A percentile compares a stretch with the other conserved stretches of the same genome.
Conservation (phyloP, 2,888 invertebrate species). For the Hypena proboscidalis region DNA sequence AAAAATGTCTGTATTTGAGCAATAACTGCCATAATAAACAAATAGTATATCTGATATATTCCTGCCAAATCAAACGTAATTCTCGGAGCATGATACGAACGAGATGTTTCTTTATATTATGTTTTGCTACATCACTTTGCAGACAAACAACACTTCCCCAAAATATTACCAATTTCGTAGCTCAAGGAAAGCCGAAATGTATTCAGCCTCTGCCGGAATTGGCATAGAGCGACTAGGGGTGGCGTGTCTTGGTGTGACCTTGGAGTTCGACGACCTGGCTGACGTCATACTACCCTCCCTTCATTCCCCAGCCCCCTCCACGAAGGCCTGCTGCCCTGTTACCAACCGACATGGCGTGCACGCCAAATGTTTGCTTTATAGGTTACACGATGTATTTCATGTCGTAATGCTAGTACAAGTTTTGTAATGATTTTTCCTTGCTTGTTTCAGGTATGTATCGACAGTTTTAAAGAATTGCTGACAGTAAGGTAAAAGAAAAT, state of each 20-base stretch:
- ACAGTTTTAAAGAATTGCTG: too few relatives aligned
- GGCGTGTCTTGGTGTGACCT: constrained; percentile 55
- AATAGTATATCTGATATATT: too few relatives aligned
- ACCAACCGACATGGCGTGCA: constrained; percentile 46
- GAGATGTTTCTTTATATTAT: too few relatives aligned
- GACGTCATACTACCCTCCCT: constrained; percentile 52
- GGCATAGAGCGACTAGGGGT: constrained; percentile 34
- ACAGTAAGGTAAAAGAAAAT: too few relatives aligned
- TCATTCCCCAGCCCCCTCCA: constrained; percentile 23
- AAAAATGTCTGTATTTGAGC: too few relatives aligned
- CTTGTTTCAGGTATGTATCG: constrained; percentile 46
- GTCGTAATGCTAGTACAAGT: constrained; percentile 8
- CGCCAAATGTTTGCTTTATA: constrained; percentile 40
- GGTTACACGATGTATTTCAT: constrained; percentile 30
- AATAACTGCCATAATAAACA: too few relatives aligned
- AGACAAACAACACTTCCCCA: neutral
- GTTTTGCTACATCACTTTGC: too few relatives aligned
- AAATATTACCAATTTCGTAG: constrained; percentile 7
- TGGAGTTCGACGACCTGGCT: constrained; percentile 58
- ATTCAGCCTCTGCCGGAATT: constrained; percentile 20
- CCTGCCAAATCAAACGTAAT: too few relatives aligned
- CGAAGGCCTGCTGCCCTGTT: constrained; percentile 51
- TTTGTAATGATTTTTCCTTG: constrained; percentile 27
- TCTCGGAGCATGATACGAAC: too few relatives aligned
- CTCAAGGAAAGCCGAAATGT: constrained; percentile 4